A percentile compares a stretch with the other conserved stretches of the same genome.
phyloP scores from a whole-genome alignment of 2,113 vertebrate genomes.

The Myotis davidii region DNA sequence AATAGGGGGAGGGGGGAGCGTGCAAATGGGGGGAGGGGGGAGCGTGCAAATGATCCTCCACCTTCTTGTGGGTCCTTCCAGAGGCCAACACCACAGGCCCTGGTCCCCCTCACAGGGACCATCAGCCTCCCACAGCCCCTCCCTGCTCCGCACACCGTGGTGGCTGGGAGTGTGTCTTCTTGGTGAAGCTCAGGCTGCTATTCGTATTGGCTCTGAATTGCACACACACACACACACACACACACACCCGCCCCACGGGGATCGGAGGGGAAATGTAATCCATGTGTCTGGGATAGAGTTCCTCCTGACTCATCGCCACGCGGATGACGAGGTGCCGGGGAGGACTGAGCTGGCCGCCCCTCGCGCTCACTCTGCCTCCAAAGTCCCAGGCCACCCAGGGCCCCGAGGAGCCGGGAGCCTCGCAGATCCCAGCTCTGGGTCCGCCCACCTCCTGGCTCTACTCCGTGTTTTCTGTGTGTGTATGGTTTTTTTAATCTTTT shows the following conservation, averaged over 20 bases:
- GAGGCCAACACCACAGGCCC: not conserved
- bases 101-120: not conserved
- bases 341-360: not conserved
- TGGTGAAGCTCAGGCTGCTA: not conserved
- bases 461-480: not conserved
- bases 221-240: not conserved
- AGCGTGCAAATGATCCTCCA: not conserved
- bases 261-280: slow-evolving; percentile 19
- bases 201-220: not conserved
- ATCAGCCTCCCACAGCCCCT: not conserved
- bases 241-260: not conserved
- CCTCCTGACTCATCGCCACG: slow-evolving; percentile 15
- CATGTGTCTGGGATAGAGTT: not conserved
- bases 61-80: not conserved
- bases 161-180: not conserved
- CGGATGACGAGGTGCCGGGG: not conserved
- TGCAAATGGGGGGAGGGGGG: too few relatives aligned
- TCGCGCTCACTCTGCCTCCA: not conserved
- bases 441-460: not conserved
- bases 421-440: not conserved
- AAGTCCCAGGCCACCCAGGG: not conserved
- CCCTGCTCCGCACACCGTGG: not conserved
- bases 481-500: not conserved
- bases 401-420: not conserved
- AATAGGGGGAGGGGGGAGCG: too few relatives aligned